Evolutionary conservation across 2,888 invertebrate species (phyloP).

Genomic region (Pogonocherus hispidulus): DNA sequence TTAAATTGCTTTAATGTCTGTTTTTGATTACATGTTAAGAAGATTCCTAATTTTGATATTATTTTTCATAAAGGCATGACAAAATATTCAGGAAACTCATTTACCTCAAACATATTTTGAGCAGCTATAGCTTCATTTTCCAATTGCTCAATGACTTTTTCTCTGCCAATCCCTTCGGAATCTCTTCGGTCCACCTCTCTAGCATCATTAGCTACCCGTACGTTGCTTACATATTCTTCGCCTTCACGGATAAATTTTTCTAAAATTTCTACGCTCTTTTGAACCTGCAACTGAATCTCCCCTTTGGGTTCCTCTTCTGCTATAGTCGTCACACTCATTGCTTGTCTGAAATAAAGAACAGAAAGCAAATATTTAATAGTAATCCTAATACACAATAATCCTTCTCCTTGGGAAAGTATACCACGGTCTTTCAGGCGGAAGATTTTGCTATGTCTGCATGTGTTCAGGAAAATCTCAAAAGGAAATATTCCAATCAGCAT

Average conservation of each 20-base stretch:
- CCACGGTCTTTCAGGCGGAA: no score
- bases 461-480: no score
- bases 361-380: no score
- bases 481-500: no score
- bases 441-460: no score
- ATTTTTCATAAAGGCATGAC: no score
- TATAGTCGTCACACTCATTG: conserved; percentile 46
- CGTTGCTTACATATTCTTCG: conserved; percentile 82
- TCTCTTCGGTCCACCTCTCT: conserved; percentile 76
- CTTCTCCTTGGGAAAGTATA: no score
- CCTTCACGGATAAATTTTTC: conserved; percentile 78
- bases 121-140: conserved; percentile 79
- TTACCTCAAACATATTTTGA: conserved; percentile 73
- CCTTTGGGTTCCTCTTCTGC: conserved; percentile 67
- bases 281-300: conserved; percentile 76
- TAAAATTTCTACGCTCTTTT: conserved; percentile 75
- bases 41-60: no score
- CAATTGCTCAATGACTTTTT: conserved; percentile 72
- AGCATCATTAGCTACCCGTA: conserved; percentile 82
- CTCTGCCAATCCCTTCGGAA: conserved; percentile 67
- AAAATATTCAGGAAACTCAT: no score
- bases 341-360: conserved; percentile 39
- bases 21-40: no score
- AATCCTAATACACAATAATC: no score
- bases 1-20: no score